phyloP scores from a whole-genome alignment of 2,113 vertebrate species.

The Pygathrix nemaeus region DNA sequence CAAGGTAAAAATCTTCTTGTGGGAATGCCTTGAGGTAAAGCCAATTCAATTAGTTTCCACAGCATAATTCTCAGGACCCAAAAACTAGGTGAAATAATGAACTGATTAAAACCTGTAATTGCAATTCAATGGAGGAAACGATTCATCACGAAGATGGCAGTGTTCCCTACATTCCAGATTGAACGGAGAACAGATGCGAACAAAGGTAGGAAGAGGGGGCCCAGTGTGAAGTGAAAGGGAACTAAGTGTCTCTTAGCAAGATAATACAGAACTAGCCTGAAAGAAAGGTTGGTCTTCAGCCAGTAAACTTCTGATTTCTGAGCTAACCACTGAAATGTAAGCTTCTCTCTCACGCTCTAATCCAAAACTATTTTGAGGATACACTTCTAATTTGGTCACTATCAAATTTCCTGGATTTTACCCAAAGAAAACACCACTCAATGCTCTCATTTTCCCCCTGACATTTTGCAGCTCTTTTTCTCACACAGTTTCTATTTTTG shows the following conservation, averaged over 20 bases:
- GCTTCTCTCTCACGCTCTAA: neutral
- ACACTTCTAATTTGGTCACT: neutral
- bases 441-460: neutral
- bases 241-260: neutral
- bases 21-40: slow-evolving; percentile 81
- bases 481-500: neutral
- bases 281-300: neutral
- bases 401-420: neutral
- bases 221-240: neutral
- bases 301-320: neutral
- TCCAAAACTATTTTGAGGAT: neutral
- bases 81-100: slow-evolving; percentile 84
- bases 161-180: slow-evolving; percentile 56
- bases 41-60: slow-evolving; percentile 84
- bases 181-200: slow-evolving; percentile 2
- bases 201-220: neutral
- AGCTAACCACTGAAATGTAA: neutral
- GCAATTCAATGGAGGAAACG: slow-evolving; percentile 80
- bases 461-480: neutral
- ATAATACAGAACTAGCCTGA: neutral
- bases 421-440: neutral
- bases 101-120: slow-evolving; percentile 85
- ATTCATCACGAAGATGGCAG: slow-evolving; percentile 81
- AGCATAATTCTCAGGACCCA: slow-evolving; percentile 78
- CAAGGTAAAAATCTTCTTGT: slow-evolving; percentile 69